These are phyloP conservation scores for Scaptomyza cyrtandrae DNA, from an alignment of 2,888 invertebrate genomes.

Conservation along the genomic window DNA sequence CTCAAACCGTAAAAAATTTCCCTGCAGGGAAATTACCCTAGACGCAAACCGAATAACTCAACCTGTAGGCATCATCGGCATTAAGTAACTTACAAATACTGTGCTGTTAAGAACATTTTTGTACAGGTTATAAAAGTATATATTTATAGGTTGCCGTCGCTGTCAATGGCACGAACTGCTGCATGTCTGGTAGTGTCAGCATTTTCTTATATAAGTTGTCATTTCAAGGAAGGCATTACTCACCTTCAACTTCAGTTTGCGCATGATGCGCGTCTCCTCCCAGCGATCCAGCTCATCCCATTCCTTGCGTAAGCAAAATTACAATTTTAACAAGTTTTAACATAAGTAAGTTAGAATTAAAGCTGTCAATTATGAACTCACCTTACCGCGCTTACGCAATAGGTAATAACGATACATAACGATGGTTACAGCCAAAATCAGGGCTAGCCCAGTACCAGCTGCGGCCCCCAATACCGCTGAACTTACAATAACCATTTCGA, in stretches of 20 bases:
- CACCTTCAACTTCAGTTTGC: conserved; percentile 83
- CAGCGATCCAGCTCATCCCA: conserved; percentile 87
- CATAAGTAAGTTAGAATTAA: background rate
- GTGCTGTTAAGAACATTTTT: background rate
- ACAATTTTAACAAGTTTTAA: background rate
- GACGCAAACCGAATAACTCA: conserved; percentile 10
- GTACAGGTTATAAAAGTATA: background rate
- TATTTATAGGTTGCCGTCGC: background rate
- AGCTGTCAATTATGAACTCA: conserved; percentile 15
- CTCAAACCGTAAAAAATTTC: conserved; percentile 8
- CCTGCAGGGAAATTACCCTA: conserved; percentile 9
- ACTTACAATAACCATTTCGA: conserved; percentile 86
- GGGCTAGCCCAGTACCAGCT: conserved; percentile 88
- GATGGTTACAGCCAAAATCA: conserved; percentile 88
- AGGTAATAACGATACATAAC: conserved; percentile 89
- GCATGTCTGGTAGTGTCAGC: conserved; percentile 4
- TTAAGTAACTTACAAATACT: conserved; percentile 9
- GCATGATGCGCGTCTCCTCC: conserved; percentile 84
- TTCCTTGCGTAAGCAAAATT: conserved; percentile 67
- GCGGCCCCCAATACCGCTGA: conserved; percentile 89
- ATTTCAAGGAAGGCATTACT: conserved; percentile 38
- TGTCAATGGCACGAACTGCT: conserved; percentile 10
- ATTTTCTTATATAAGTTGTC: conserved; percentile 3
- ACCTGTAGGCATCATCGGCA: background rate
- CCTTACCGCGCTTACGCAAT: conserved; percentile 86